A percentile compares a stretch with the other conserved stretches of the same genome.
Conservation (phyloP, 2,113 vertebrate genomes). For the Poecilia latipinna region DNA sequence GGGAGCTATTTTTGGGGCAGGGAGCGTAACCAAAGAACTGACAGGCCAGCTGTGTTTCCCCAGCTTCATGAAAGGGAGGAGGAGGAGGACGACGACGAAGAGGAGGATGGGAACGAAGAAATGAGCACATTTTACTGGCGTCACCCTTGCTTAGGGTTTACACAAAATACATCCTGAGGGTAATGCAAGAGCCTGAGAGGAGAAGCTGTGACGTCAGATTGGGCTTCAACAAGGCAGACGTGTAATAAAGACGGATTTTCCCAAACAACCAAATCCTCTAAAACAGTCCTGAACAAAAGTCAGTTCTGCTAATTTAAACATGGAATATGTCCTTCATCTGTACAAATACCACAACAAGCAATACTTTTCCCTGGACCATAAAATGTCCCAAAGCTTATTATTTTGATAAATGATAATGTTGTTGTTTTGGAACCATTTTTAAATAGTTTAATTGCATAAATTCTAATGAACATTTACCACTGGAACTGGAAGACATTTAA, state of each 20-base stretch:
- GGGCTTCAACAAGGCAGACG: neutral
- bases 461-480: too few relatives aligned
- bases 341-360: too few relatives aligned
- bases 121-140: conserved; percentile 37
- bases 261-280: neutral
- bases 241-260: neutral
- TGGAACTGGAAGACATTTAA: too few relatives aligned
- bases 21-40: conserved; percentile 46
- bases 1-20: conserved; percentile 54
- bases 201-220: conserved; percentile 3
- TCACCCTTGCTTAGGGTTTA: conserved; percentile 37
- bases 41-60: conserved; percentile 73
- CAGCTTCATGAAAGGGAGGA: conserved; percentile 47
- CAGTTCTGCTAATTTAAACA: neutral
- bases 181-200: conserved; percentile 15
- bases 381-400: too few relatives aligned
- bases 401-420: too few relatives aligned
- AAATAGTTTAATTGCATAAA: too few relatives aligned
- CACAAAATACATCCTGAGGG: conserved; percentile 32
- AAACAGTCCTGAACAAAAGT: neutral
- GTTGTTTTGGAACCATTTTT: too few relatives aligned
- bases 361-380: too few relatives aligned
- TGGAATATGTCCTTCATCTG: neutral
- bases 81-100: conserved; percentile 1
- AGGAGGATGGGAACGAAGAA: conserved; percentile 42